Conservation (phyloP, 2,888 invertebrate genomes). For the Drosophila suboccidentalis region DNA sequence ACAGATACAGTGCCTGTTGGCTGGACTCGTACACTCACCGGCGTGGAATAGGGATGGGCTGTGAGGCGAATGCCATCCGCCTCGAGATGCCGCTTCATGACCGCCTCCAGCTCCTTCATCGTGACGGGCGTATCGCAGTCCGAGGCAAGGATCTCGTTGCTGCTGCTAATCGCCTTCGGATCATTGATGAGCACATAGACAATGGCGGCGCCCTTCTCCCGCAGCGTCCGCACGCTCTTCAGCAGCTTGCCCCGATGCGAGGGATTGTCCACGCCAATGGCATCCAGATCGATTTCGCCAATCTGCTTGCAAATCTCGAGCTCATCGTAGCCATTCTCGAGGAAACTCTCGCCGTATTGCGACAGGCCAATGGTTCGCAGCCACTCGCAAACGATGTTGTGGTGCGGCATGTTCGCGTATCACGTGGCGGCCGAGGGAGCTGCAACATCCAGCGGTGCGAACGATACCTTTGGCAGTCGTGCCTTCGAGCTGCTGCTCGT, state of each 20-base stretch:
- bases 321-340: constrained; percentile 98
- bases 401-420: constrained; percentile 84
- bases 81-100: constrained; percentile 93
- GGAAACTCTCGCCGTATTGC: constrained; percentile 96
- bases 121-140: constrained; percentile 85
- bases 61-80: constrained; percentile 95
- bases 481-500: constrained; percentile 64
- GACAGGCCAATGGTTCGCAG: constrained; percentile 94
- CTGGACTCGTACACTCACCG: constrained; percentile 89
- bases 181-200: constrained; percentile 97
- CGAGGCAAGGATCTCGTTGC: constrained; percentile 86
- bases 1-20: constrained; percentile 4
- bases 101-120: constrained; percentile 89
- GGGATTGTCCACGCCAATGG: constrained; percentile 95
- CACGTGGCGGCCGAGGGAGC: constrained; percentile 74
- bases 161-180: constrained; percentile 87
- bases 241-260: constrained; percentile 92
- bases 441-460: constrained; percentile 81
- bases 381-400: constrained; percentile 97
- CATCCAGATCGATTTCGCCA: constrained; percentile 97
- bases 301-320: constrained; percentile 98
- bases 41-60: constrained; percentile 95
- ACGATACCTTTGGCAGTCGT: constrained; percentile 81
- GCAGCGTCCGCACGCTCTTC: constrained; percentile 93
- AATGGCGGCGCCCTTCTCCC: constrained; percentile 96